Conservation (phyloP, 1,140 invertebrate genomes). For the Pachyrhynchus sulphureomaculatus region DNA sequence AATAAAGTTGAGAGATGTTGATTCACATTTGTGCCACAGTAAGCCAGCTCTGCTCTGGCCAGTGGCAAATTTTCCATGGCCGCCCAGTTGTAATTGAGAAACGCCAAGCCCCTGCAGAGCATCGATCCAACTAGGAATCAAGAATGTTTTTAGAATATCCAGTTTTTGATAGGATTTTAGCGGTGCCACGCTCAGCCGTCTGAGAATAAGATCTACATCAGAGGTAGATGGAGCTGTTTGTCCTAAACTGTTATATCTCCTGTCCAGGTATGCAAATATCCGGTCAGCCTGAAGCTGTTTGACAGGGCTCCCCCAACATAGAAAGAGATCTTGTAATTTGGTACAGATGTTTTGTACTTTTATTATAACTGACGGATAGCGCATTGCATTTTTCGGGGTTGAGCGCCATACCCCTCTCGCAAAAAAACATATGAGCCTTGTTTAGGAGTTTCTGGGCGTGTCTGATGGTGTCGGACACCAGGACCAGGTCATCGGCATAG, state of each 20-base stretch:
- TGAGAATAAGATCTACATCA: neutral
- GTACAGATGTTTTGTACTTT: neutral
- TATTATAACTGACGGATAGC: neutral
- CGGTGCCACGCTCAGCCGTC: slow-evolving; percentile 8
- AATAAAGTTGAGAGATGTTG: slow-evolving; percentile 7
- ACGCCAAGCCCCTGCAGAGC: slow-evolving; percentile 11
- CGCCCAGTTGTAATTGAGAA: neutral
- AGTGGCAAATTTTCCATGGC: slow-evolving; percentile 8
- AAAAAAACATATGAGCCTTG: neutral
- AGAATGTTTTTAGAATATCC: slow-evolving; percentile 17
- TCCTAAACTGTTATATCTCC: neutral
- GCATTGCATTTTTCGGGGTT: neutral
- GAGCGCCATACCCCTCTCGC: neutral
- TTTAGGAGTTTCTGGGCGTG: neutral
- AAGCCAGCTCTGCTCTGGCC: slow-evolving; percentile 8
- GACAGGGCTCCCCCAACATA: neutral
- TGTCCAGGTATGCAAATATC: neutral
- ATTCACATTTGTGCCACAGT: slow-evolving; percentile 3
- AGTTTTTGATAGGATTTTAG: slow-evolving; percentile 32
- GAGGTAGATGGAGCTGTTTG: neutral
- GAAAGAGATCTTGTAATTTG: neutral
- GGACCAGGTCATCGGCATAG: slow-evolving; percentile 13
- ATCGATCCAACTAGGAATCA: slow-evolving; percentile 7
- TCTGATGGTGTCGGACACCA: neutral
- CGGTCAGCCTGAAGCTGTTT: neutral